Evolutionary conservation across 2,888 invertebrate species (phyloP).

Genomic region (Zygogramma bicolorata): DNA sequence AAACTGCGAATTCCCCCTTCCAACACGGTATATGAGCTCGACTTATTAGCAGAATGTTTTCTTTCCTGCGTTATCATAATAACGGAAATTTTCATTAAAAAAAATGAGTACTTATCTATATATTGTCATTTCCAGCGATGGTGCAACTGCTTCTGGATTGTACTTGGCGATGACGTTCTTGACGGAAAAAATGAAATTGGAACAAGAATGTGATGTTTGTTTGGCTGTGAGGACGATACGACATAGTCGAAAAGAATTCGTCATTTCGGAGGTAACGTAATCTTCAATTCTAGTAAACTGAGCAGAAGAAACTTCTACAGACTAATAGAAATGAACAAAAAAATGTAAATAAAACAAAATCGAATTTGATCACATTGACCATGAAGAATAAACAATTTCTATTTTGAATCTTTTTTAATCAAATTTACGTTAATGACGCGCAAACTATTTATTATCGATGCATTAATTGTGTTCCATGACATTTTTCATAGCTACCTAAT

Average conservation of each 20-base stretch:
- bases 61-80: no score
- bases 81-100: no score
- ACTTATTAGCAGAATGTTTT: no score
- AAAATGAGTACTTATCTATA: background rate
- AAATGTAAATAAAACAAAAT: background rate
- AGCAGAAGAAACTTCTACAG: background rate
- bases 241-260: slow-evolving; percentile 65
- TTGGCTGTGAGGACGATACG: slow-evolving; percentile 66
- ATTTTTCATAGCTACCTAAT: no score
- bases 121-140: slow-evolving; percentile 62
- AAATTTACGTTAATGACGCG: no score
- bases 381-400: no score
- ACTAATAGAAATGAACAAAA: background rate
- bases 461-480: no score
- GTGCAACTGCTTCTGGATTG: slow-evolving; percentile 66
- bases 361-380: no score
- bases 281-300: background rate
- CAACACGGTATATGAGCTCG: no score
- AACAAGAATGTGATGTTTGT: slow-evolving; percentile 68
- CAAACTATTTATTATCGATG: no score
- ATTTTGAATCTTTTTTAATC: no score
- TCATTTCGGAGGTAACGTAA: slow-evolving; percentile 61
- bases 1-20: no score
- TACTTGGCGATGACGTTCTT: slow-evolving; percentile 66
- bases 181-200: slow-evolving; percentile 68